Conservation (phyloP, 37 sponge, comb jelly and placozoan genomes). For the Agelas oroides region DNA sequence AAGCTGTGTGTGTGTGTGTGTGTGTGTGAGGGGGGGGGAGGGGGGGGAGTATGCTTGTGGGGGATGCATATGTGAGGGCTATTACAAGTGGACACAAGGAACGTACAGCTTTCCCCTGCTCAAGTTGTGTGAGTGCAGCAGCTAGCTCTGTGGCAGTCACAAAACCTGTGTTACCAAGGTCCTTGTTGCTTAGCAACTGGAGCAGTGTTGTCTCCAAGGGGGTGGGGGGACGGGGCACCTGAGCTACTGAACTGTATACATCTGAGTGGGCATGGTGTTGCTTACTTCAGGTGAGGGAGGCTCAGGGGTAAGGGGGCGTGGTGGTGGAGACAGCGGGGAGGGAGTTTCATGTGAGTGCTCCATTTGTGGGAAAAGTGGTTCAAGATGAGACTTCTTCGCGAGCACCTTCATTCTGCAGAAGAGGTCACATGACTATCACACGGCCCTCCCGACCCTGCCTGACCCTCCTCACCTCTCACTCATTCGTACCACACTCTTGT, state of each 20-base stretch:
- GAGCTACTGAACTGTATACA: neutral
- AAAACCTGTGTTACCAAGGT: constrained; percentile 67
- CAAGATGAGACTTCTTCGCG: constrained; percentile 16
- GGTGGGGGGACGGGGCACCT: neutral
- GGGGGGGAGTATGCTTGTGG: no score
- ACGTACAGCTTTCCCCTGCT: neutral
- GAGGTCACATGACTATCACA: no score
- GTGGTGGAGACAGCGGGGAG: neutral
- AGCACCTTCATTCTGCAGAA: constrained; percentile 25
- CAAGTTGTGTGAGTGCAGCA: constrained; percentile 16
- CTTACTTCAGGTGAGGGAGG: neutral
- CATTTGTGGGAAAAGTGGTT: no score
- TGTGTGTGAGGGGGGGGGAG: no score
- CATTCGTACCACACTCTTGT: constrained; percentile 52
- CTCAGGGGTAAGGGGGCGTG: neutral
- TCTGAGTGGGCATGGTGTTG: no score
- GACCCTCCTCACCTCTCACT: constrained; percentile 21
- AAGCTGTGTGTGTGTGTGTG: no score
- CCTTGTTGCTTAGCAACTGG: constrained; percentile 36
- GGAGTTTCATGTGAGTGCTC: neutral
- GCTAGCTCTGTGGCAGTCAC: constrained; percentile 56
- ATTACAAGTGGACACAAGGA: no score
- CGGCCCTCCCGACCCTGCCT: neutral
- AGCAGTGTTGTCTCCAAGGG: constrained; percentile 38
- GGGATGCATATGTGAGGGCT: no score